Conservation (phyloP, 2,113 vertebrate species). For the Labeo rohita region DNA sequence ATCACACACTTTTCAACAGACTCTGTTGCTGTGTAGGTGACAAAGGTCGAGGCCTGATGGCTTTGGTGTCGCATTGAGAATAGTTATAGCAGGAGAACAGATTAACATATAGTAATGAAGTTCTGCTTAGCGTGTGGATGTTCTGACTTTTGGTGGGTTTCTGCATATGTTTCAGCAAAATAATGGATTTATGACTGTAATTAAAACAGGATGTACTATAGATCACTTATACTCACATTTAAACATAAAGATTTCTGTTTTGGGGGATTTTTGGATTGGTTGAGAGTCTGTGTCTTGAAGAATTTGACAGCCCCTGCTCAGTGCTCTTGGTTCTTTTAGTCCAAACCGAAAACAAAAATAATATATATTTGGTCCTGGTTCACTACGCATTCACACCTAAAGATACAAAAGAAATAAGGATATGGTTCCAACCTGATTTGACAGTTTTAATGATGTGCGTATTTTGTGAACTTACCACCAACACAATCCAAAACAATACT, state of each 20-base stretch:
- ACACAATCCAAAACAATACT: no score
- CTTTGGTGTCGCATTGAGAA: neutral
- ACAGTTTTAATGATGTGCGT: no score
- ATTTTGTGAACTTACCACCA: no score
- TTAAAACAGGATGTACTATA: neutral
- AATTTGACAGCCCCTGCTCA: no score
- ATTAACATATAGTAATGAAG: neutral
- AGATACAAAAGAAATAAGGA: no score
- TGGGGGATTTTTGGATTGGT: neutral
- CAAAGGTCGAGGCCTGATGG: neutral
- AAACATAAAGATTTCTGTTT: neutral
- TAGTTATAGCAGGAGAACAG: constrained; percentile 2
- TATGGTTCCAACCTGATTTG: no score
- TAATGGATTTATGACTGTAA: neutral
- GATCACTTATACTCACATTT: neutral
- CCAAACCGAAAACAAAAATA: no score
- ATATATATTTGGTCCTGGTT: no score
- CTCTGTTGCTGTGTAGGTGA: neutral
- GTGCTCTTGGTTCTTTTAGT: no score
- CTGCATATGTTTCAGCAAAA: neutral
- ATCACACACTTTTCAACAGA: neutral
- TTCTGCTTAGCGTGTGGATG: neutral
- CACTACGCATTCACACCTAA: no score
- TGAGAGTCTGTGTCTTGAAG: neutral
- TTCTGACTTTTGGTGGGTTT: neutral